Base-by-base conservation (phyloP, 2,113 vertebrate species). In the Myxocyprinus asiaticus region DNA sequence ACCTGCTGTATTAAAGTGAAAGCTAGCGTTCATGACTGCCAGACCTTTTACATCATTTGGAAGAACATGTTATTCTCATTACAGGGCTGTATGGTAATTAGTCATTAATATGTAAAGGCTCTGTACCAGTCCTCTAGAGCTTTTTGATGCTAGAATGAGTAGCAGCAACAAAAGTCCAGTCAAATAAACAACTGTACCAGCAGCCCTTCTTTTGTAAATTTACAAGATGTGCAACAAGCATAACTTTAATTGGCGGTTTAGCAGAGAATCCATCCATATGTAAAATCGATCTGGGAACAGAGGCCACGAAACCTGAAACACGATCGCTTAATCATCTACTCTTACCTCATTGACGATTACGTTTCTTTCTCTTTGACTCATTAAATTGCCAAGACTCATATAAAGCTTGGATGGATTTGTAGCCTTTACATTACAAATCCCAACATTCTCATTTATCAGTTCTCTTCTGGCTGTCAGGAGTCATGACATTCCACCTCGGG, bases 391-490 rank as follows among this genome's bases (percentile, higher is more conserved):
- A 75, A 82, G 62, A 69, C 62, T 68, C 15, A 77, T 76, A 80
- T 55, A 79, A 67, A 67, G 43, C 22, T 67, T 56, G 62, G 80
- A 78, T 73, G 74, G 72, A 75, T 73, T 75, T 82, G 44, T 77
- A 76, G 61, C 45, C 61, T n/a, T n/a, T n/a, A 77, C 76, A 85
- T 78, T 85, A 81, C 81, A 79, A 84, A 84, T 77, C 33, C 64
- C 76, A 77, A 72, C 67, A 65, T 79, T 50, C 81, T 71, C 62
- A 55, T 82, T 78, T 76, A 67, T 80, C 80, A 47, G 66, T 76
- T 74, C 70, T 84, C 68, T 44, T 67, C 70, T 75, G 61, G 44
- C 63, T 68, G 74, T 73, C 74, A 55, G 58, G 67, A 77, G 63
- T 80, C 71, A 82, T 77, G 67, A 77, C 64, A 80, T 79, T 81